Percentiles rank a stretch among this genome's conserved stretches.
Evolutionary conservation across 2,797 vertebrate species (phyloP).

Genomic region (Steatocranus sp.): DNA sequence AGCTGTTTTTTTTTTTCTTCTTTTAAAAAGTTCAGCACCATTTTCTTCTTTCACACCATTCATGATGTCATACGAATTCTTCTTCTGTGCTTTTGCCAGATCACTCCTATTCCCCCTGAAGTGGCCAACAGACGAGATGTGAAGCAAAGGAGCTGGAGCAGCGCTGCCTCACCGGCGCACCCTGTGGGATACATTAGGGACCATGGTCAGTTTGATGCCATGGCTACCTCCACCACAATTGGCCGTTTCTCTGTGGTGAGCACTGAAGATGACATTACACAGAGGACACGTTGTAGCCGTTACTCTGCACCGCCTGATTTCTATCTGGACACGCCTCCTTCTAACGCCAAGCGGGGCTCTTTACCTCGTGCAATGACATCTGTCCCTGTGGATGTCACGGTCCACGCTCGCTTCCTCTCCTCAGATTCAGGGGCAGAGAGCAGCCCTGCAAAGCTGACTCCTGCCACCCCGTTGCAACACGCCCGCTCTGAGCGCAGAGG

Average conservation of each 20-base stretch:
- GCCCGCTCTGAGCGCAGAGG: constrained; percentile 75
- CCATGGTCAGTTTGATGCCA: constrained; percentile 20
- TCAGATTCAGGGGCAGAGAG: constrained; percentile 85
- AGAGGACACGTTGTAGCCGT: constrained; percentile 80
- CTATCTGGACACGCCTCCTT: constrained; percentile 86
- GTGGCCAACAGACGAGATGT: constrained; percentile 65
- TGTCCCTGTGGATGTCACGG: constrained; percentile 79
- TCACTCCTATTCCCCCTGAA: constrained; percentile 71
- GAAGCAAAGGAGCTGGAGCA: constrained; percentile 76
- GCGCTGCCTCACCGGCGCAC: constrained; percentile 69
- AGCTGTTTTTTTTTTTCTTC: background rate
- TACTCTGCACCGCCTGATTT: constrained; percentile 94
- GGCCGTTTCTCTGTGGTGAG: constrained; percentile 93
- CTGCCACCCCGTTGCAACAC: constrained; percentile 62
- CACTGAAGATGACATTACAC: constrained; percentile 82
- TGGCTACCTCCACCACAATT: constrained; percentile 80
- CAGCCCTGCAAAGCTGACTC: constrained; percentile 70
- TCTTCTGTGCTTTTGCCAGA: constrained; percentile 42
- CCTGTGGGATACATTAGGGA: constrained; percentile 49
- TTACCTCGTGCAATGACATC: constrained; percentile 80
- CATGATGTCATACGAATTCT: background rate
- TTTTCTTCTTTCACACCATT: background rate
- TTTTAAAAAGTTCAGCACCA: background rate
- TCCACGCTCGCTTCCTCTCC: constrained; percentile 83
- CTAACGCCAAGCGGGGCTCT: constrained; percentile 72